phyloP scores from a whole-genome alignment of 2,113 vertebrate species.

The Xenopus borealis region DNA sequence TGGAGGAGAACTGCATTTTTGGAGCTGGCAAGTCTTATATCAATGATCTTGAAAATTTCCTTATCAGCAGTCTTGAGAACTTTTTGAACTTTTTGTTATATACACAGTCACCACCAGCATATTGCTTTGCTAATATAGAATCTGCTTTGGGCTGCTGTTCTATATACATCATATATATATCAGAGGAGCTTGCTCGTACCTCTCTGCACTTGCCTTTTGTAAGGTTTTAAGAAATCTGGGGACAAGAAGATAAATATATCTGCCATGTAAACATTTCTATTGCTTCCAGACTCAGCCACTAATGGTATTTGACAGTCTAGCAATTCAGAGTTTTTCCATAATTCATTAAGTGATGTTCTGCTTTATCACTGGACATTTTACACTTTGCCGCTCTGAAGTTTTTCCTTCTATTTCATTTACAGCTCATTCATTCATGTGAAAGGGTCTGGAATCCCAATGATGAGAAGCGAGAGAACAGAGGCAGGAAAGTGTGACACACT shows the following conservation, averaged over 20 bases:
- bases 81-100: too few species aligned
- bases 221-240: background rate
- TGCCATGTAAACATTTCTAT: constrained; percentile 47
- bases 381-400: constrained; percentile 56
- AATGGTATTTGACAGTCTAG: constrained; percentile 65
- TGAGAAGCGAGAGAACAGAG: constrained; percentile 26
- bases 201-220: background rate
- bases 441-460: constrained; percentile 15
- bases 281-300: constrained; percentile 54
- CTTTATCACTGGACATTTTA: constrained; percentile 65
- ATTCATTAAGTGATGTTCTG: constrained; percentile 64
- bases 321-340: constrained; percentile 58
- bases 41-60: too few species aligned
- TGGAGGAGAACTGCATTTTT: too few species aligned
- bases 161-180: background rate
- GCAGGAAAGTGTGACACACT: constrained; percentile 6
- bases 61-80: too few species aligned
- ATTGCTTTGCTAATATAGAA: background rate
- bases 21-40: too few species aligned
- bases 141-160: background rate
- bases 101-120: too few species aligned
- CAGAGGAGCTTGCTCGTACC: background rate
- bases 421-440: constrained; percentile 56
- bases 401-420: constrained; percentile 55
- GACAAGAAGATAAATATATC: constrained; percentile 45